Base-by-base conservation (phyloP, 1,140 invertebrate genomes). In the Drosophila pallidifrons region DNA sequence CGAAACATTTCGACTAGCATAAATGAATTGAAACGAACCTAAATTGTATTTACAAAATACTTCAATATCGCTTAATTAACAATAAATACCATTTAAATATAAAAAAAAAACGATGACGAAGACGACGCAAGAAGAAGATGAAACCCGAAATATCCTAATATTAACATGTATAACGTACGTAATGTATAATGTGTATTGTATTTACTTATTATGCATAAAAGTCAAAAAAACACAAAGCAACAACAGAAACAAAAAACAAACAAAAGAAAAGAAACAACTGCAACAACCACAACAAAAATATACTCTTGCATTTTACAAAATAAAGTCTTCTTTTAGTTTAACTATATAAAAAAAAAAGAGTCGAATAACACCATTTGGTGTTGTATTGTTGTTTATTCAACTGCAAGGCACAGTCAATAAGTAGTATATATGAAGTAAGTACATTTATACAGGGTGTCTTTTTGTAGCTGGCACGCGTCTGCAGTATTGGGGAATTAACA, bases 251-350 rank as follows among this genome's bases (percentile, higher is more conserved):
- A 78, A 25, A 49, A 64, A 51, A 25, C 20, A 82, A 72, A 54
- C 61, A 64, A 15, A 47, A 73, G 67, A 60, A 78, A 25, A 49
- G 59, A 51, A 58, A 66, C 57, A 81, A 30, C 58, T 75, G 51
- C 74, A 71, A 81, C 61, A 73, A 49, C 51, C 69, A 77, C 55
- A 77, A 67, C 63, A 81, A 80, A 81, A 88, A 89, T 85, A 89
- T 89, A 89, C 85, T 89, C 85, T 91, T 89, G 86, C 86, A 90
- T 90, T 89, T 88, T 88, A 88, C 79, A 88, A 89, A 91, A 91
- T 91, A 91, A 91, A 91, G 88, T 91, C 88, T 90, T 90, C 86
- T 87, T 86, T 91, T 91, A 91, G 88, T 91, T 91, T 80, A 91
- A 91, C 86, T 90, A 91, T 71, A 88, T 80, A 71, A 77, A 79